Base-by-base conservation (phyloP, 2,888 invertebrate species). In the Coremacera marginata region DNA sequence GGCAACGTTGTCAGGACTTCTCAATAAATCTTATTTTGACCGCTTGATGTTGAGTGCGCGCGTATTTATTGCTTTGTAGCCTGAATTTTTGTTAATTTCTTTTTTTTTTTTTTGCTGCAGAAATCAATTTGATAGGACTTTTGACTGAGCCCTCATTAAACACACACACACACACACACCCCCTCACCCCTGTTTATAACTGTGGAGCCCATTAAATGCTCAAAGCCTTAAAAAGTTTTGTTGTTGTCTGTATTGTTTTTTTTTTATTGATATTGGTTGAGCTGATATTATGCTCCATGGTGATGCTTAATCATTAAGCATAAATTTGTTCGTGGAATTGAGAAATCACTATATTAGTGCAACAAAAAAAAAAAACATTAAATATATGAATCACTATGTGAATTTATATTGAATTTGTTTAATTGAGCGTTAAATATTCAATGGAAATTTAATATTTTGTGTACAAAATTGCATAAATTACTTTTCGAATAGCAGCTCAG, bases 1-100 rank as follows among this genome's bases (percentile, higher is more conserved):
- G 34, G 31, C n/a, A 34, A 65, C 34, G 37, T n/a, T 34, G 34
- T 65, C 65, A 19, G 49, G 49, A 49, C 8, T 49, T 68, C 49
- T 68, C 49, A 11, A 44, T 68, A 34, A 67, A 67, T 44, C 34
- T n/a, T 67, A 19, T 31, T 31, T 31, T 19, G 37, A 34, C 34
- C 68, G 49, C 44, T 49, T 27, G 49, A 49, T 49, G 68, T 49
- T 27, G 44, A 19, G 27, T 9, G 16, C 11, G 19, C 37, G 68
- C 68, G 22, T 68, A 49, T 68, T 68, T 68, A 68, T 68, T 44
- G 51, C 68, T 68, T 49, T 68, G 37, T 31, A 25, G 22, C 27
- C 49, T 37, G 19, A n/a, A 65, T 65, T 19, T 34, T 27, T 34
- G 16, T 8, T 37, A 25, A 19, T 44, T 67, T 19, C 11, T 1